phyloP scores from a whole-genome alignment of 2,888 invertebrate species.

The Drosophila diplacantha region DNA sequence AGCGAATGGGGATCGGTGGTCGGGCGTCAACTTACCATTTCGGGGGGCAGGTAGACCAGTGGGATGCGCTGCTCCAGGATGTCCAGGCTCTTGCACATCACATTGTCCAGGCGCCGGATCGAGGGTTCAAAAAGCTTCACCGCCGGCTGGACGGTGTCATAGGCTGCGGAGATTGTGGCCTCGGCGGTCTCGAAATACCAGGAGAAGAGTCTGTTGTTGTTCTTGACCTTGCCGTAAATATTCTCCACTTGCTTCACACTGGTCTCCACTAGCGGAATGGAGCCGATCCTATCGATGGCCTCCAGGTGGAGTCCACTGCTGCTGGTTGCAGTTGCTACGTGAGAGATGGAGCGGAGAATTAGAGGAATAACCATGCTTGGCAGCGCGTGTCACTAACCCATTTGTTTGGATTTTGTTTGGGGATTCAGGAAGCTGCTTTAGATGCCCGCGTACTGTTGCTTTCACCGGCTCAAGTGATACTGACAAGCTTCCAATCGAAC shows the following conservation, averaged over 20 bases:
- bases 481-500: conserved; percentile 30
- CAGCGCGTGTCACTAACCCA: conserved; percentile 54
- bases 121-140: conserved; percentile 86
- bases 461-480: conserved; percentile 24
- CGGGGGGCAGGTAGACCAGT: conserved; percentile 88
- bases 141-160: conserved; percentile 86
- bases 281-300: conserved; percentile 86
- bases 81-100: conserved; percentile 90
- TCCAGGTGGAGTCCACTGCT: conserved; percentile 80
- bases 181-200: conserved; percentile 89
- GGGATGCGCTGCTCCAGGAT: conserved; percentile 91
- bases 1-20: conserved; percentile 22
- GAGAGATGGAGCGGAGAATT: conserved; percentile 1
- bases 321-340: conserved; percentile 63
- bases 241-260: conserved; percentile 86
- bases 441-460: conserved; percentile 18
- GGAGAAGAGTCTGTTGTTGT: conserved; percentile 83
- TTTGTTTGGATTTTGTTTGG: conserved; percentile 23
- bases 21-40: conserved; percentile 82
- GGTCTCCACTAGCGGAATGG: conserved; percentile 89
- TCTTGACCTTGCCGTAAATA: conserved; percentile 87
- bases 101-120: conserved; percentile 84
- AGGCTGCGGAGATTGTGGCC: conserved; percentile 84
- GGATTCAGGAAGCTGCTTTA: not conserved
- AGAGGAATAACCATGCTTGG: not conserved